Percentiles rank a stretch among this genome's conserved stretches.
These are phyloP conservation scores for Palythoa heliodiscus DNA, from an alignment of 92 coral and sea anemone species.

Conservation along the genomic window DNA sequence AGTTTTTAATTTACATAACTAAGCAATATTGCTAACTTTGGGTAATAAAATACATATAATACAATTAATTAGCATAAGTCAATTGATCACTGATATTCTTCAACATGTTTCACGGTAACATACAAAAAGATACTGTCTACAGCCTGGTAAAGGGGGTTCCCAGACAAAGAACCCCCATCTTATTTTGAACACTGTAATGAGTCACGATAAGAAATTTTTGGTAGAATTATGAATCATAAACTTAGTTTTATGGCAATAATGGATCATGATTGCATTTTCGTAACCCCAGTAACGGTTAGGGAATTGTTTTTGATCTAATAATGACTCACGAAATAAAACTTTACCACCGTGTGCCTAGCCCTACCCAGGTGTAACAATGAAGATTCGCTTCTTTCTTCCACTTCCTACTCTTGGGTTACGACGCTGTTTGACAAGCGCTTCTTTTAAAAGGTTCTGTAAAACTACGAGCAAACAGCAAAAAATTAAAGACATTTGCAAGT, in stretches of 20 bases:
- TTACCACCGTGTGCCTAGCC: neutral
- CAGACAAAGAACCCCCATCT: too few species aligned
- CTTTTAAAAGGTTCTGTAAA: constrained; percentile 69
- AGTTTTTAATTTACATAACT: neutral
- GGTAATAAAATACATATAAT: neutral
- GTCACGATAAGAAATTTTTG: too few species aligned
- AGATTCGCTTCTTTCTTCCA: constrained; percentile 69
- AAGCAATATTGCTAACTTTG: neutral
- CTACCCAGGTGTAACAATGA: constrained; percentile 84
- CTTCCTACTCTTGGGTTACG: constrained; percentile 65
- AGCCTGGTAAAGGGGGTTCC: too few species aligned
- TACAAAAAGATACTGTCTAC: too few species aligned
- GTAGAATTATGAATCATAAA: too few species aligned
- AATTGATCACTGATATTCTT: too few species aligned
- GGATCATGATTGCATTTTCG: too few species aligned
- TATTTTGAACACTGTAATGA: too few species aligned
- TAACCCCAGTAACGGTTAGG: too few species aligned
- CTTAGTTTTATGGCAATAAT: too few species aligned
- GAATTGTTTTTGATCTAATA: too few species aligned
- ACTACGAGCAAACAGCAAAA: constrained; percentile 26
- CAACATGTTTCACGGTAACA: too few species aligned
- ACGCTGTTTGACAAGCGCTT: constrained; percentile 68
- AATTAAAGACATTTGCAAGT: neutral
- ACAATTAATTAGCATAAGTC: neutral
- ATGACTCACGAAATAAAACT: neutral